Percentiles rank a stretch among this genome's conserved stretches.
phyloP scores from a whole-genome alignment of 2,888 invertebrate genomes.

The Andrena dorsata region DNA sequence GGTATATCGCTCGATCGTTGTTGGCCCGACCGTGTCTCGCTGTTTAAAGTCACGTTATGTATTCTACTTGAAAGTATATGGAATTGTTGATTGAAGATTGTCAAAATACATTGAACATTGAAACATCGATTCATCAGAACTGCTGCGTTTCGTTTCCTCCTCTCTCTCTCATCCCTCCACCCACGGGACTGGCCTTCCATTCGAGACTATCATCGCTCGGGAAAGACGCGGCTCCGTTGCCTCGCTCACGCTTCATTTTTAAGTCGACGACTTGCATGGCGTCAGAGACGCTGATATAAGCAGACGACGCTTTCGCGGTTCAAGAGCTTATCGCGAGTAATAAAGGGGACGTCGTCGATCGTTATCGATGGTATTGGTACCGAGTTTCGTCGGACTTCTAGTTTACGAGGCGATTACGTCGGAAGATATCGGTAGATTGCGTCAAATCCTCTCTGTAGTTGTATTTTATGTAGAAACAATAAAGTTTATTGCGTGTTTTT shows the following conservation, averaged over 20 bases:
- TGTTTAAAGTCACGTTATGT: conserved; percentile 76
- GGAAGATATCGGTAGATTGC: neutral
- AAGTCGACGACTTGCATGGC: neutral
- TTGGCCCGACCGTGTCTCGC: conserved; percentile 42
- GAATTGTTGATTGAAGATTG: conserved; percentile 79
- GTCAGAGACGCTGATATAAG: neutral
- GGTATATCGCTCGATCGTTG: conserved; percentile 37
- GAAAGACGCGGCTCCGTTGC: neutral
- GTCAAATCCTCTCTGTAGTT: neutral
- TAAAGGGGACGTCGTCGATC: neutral
- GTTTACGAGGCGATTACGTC: neutral
- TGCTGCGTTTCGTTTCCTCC: conserved; percentile 75
- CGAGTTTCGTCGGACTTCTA: neutral
- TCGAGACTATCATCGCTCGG: neutral
- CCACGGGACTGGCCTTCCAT: conserved; percentile 14
- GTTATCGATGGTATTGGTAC: neutral
- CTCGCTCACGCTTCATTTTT: neutral
- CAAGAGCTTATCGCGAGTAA: neutral
- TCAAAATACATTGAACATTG: conserved; percentile 78
- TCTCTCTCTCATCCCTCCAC: conserved; percentile 45
- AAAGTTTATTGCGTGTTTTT: conserved; percentile 10
- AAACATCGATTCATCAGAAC: conserved; percentile 72
- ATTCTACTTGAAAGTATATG: conserved; percentile 77
- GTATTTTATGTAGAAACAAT: neutral
- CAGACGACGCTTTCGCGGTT: neutral